Evolutionary conservation across 1,140 invertebrate species (phyloP), one percentile per base, ranked within the genome.

Genomic region (Bombus consobrinus): DNA sequence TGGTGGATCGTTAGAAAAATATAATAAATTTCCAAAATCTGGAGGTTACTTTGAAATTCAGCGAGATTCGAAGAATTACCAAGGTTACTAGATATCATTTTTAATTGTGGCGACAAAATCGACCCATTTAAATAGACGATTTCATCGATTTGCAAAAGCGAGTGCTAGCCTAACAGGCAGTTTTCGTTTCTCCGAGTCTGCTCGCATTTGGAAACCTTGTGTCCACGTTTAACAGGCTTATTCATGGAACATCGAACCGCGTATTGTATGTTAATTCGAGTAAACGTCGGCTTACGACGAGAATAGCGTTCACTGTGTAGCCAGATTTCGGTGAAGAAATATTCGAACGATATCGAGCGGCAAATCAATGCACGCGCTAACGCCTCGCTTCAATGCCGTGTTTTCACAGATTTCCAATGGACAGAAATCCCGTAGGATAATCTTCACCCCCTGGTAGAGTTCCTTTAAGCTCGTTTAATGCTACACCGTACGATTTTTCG

Each of bases 361-460:
- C 41, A 91, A 91, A 91, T 89, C 83, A 84, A 89, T 91, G 90
- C 88, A 91, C 82, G 90, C 90, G 84, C 75, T 91, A 84, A 91
- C 90, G 90, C 90, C 81, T 74, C 39, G 59, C 47, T 25, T 87
- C 57, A 91, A 92, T 92, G 53, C n/a, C 80, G 74, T 91, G 87
- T 90, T 89, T 89, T 89, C 88, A 89, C 53, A 72, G 81, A 68
- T 85, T 90, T 84, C 37, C 81, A 72, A 25, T 53, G 82, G 76
- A 8, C 68, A 68, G 88, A 89, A 89, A 90, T 84, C 82, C 85
- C n/a, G 8, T 13, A 22, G 84, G 89, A 91, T 89, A 90, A 90
- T 89, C 85, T 83, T 41, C 39, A n/a, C 28, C n/a, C 64, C 32
- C 41, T 34, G 25, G 8, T n/a, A 32, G 3, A 18, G 15, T 53